Percentiles rank a stretch among this genome's conserved stretches.
These are phyloP conservation scores for Micrasema longulum DNA, from an alignment of 1,140 invertebrate species.

Conservation along the genomic window DNA sequence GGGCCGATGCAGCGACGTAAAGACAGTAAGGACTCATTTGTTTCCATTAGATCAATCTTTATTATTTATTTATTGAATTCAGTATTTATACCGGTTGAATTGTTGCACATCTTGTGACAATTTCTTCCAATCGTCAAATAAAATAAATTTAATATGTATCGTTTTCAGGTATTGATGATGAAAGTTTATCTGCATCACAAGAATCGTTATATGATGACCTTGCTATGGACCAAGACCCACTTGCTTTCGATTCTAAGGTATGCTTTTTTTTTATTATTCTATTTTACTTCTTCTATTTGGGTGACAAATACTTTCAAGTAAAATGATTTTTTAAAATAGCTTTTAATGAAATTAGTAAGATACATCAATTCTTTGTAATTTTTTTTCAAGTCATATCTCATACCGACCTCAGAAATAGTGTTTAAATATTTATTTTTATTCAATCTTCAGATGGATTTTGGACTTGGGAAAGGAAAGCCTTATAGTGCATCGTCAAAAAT, in stretches of 20 bases:
- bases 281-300: too few species aligned
- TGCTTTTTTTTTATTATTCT: slow-evolving; percentile 16
- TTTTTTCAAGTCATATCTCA: too few species aligned
- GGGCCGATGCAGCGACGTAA: slow-evolving; percentile 72
- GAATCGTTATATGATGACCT: slow-evolving; percentile 75
- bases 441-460: slow-evolving; percentile 70
- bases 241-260: slow-evolving; percentile 73
- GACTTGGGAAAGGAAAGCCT: slow-evolving; percentile 83
- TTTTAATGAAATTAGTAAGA: too few species aligned
- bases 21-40: slow-evolving; percentile 69
- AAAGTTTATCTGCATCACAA: slow-evolving; percentile 76
- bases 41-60: slow-evolving; percentile 2
- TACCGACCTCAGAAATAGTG: too few species aligned
- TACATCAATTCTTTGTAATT: too few species aligned
- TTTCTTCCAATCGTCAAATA: too few species aligned
- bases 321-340: too few species aligned
- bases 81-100: background rate
- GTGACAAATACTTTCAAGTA: too few species aligned
- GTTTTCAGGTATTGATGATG: slow-evolving; percentile 71
- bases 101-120: background rate
- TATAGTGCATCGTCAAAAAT: slow-evolving; percentile 80
- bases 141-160: background rate
- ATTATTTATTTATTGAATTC: background rate
- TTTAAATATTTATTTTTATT: too few species aligned
- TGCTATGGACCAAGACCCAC: slow-evolving; percentile 70